These are phyloP conservation scores for Mythimna ferrago DNA, from an alignment of 2,888 invertebrate genomes.

Conservation along the genomic window DNA sequence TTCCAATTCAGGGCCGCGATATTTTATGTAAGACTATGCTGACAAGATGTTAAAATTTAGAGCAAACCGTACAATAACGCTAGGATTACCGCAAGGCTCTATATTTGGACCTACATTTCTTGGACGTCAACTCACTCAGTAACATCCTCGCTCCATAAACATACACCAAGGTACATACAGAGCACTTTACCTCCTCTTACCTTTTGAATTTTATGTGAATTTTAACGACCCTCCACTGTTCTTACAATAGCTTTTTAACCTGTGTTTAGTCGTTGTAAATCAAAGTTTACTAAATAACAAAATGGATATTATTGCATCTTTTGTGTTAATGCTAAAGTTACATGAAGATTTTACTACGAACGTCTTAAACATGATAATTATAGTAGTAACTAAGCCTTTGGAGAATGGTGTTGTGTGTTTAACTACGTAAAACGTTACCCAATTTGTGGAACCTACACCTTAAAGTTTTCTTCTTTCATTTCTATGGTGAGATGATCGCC, in stretches of 20 bases:
- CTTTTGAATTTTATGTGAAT: slow-evolving; percentile 50
- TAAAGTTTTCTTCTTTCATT: slow-evolving; percentile 3
- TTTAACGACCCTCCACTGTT: slow-evolving; percentile 48
- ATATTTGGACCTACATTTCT: not conserved
- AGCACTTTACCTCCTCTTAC: slow-evolving; percentile 26
- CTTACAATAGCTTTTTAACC: slow-evolving; percentile 55
- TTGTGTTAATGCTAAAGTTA: slow-evolving; percentile 40
- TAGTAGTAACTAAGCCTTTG: slow-evolving; percentile 35
- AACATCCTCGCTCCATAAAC: not conserved
- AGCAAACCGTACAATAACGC: not conserved
- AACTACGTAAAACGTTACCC: slow-evolving; percentile 25
- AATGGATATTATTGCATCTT: slow-evolving; percentile 50
- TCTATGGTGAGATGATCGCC: not conserved
- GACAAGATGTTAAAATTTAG: fast-evolving
- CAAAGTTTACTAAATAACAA: slow-evolving; percentile 54
- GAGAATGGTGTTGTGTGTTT: slow-evolving; percentile 36
- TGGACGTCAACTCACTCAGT: not conserved
- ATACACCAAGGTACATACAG: not conserved
- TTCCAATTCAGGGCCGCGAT: too few relatives aligned
- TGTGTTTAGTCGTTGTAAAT: slow-evolving; percentile 62
- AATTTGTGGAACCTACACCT: slow-evolving; percentile 32
- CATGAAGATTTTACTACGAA: slow-evolving; percentile 40
- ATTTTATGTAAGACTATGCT: not conserved
- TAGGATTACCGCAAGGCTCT: slow-evolving; percentile 14
- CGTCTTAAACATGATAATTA: slow-evolving; percentile 38